A percentile compares a stretch with the other conserved stretches of the same genome.
Conservation (phyloP, 2,797 vertebrate genomes). For the Onychomys leucogaster region DNA sequence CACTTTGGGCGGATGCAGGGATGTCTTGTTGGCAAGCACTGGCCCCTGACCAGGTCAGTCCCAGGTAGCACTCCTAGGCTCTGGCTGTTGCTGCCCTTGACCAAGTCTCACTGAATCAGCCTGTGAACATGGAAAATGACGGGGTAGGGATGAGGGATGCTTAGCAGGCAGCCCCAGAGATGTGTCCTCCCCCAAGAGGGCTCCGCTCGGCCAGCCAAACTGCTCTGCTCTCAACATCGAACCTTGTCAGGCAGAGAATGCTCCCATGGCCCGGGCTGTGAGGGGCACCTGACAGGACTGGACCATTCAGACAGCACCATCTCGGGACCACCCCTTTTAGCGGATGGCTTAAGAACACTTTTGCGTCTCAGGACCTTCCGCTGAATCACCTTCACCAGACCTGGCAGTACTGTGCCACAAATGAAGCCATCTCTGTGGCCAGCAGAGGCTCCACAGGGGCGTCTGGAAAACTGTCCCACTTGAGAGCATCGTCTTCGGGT, state of each 20-base stretch:
- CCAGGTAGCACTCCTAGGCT: not conserved
- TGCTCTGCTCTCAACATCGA: not conserved
- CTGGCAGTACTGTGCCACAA: too few relatives aligned
- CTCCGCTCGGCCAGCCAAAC: not conserved
- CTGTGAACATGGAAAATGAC: not conserved
- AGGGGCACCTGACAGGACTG: not conserved
- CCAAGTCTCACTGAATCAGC: not conserved
- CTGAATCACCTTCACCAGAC: not conserved
- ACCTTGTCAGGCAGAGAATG: not conserved
- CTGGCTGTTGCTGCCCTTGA: not conserved
- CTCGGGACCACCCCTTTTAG: rapidly evolving
- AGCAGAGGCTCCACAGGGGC: not conserved
- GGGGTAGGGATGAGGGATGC: rapidly evolving
- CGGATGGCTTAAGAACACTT: not conserved
- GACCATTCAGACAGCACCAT: not conserved
- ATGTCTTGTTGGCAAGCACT: not conserved
- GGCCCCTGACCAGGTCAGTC: not conserved
- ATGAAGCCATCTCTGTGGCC: not conserved
- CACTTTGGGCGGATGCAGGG: not conserved
- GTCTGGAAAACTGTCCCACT: not conserved
- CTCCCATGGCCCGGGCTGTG: rapidly evolving
- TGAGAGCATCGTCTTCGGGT: not conserved
- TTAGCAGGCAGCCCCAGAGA: not conserved
- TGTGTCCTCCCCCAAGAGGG: not conserved
- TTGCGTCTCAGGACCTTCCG: not conserved